Conservation (phyloP, 2,888 invertebrate genomes). For the Orgyia antiqua region DNA sequence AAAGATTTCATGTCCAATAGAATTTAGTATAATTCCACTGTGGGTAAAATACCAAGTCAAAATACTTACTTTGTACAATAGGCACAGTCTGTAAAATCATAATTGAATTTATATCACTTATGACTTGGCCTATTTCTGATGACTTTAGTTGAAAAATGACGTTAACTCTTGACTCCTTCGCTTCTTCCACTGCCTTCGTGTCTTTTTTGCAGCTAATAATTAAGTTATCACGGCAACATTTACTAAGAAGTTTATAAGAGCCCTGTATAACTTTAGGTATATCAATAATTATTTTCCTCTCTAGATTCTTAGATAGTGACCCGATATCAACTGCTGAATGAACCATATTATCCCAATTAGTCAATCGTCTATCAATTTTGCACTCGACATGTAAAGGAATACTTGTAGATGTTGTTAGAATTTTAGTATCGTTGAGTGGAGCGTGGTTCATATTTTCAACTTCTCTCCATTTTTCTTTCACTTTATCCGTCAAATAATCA, state of each 20-base stretch:
- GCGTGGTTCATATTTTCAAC: constrained; percentile 23
- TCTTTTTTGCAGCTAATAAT: constrained; percentile 49
- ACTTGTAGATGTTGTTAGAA: constrained; percentile 47
- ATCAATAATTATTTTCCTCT: constrained; percentile 58
- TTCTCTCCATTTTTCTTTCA: constrained; percentile 63
- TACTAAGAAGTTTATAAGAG: constrained; percentile 47
- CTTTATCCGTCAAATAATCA: constrained; percentile 61
- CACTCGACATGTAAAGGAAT: constrained; percentile 50
- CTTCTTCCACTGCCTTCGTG: constrained; percentile 11
- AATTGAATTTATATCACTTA: constrained; percentile 52
- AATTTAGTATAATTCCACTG: no score
- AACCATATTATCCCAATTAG: constrained; percentile 54
- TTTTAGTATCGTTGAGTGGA: constrained; percentile 30
- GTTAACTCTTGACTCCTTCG: constrained; percentile 41
- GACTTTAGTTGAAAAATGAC: constrained; percentile 50
- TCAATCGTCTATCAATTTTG: constrained; percentile 29
- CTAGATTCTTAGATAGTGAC: constrained; percentile 55
- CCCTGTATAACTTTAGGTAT: constrained; percentile 55
- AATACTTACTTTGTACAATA: constrained; percentile 6
- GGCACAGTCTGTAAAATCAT: constrained; percentile 45
- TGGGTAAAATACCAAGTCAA: no score
- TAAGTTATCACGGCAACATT: constrained; percentile 44
- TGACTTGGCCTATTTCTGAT: constrained; percentile 44
- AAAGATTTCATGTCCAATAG: no score
- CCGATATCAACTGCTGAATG: constrained; percentile 62